These are phyloP conservation scores for Holacanthus passer DNA, from an alignment of 2,113 vertebrate species.

Conservation along the genomic window DNA sequence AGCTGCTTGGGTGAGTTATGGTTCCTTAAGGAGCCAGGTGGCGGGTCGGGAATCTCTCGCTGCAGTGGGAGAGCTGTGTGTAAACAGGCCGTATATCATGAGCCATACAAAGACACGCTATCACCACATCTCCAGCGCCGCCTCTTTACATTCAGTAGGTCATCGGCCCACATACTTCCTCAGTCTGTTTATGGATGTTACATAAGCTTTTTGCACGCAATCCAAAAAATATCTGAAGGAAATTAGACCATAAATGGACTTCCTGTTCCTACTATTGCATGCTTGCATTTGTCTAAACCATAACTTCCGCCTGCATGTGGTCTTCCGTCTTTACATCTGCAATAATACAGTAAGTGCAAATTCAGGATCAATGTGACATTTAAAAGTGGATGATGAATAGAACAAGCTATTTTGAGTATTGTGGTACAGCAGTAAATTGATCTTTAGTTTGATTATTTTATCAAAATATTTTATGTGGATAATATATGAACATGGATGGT, in stretches of 20 bases:
- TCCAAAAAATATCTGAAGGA: not conserved
- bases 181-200: constrained; percentile 56
- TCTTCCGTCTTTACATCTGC: not conserved
- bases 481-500: no score
- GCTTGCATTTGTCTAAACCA: not conserved
- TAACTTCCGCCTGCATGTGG: not conserved
- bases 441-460: no score
- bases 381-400: no score
- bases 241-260: constrained; percentile 45
- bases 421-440: no score
- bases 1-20: constrained; percentile 47
- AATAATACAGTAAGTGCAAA: not conserved
- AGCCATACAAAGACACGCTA: constrained; percentile 40
- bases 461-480: no score
- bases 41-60: constrained; percentile 55
- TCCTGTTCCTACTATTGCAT: constrained; percentile 28
- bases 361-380: not conserved
- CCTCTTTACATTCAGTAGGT: constrained; percentile 56
- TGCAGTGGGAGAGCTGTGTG: constrained; percentile 51
- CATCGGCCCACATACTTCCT: constrained; percentile 51
- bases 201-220: constrained; percentile 26
- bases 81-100: constrained; percentile 70
- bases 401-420: no score
- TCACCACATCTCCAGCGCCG: not conserved
- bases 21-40: constrained; percentile 56